A percentile compares a stretch with the other conserved stretches of the same genome.
These are phyloP conservation scores for Acanthurus tractus DNA, from an alignment of 2,797 vertebrate genomes.

Conservation along the genomic window DNA sequence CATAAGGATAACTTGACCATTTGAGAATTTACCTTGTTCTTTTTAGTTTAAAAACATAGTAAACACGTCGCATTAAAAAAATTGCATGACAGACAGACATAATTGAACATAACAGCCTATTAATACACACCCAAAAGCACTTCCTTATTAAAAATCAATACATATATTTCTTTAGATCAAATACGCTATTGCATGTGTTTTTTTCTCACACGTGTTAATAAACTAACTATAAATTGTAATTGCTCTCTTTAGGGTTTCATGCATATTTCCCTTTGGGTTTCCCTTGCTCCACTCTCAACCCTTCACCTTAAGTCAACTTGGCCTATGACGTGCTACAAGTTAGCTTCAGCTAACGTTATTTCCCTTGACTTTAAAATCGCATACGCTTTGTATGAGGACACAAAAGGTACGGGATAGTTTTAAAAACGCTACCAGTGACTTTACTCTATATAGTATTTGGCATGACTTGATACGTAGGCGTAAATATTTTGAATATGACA, in stretches of 20 bases:
- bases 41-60: too few species aligned
- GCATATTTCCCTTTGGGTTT: not conserved
- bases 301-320: not conserved
- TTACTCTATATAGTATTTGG: rapidly evolving
- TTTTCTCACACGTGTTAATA: too few species aligned
- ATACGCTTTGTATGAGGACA: not conserved
- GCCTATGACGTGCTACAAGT: not conserved
- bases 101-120: too few species aligned
- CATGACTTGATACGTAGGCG: not conserved
- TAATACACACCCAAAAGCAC: too few species aligned
- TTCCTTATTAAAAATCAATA: too few species aligned
- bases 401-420: rapidly evolving
- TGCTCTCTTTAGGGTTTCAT: not conserved
- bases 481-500: not conserved
- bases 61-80: too few species aligned
- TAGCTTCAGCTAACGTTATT: slow-evolving; percentile 48
- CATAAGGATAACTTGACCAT: too few species aligned
- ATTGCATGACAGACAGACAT: too few species aligned
- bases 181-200: too few species aligned
- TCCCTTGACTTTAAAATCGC: not conserved
- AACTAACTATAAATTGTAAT: too few species aligned
- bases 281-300: not conserved
- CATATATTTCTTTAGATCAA: too few species aligned
- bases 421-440: rapidly evolving
- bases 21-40: too few species aligned